Percentiles rank a stretch among this genome's conserved stretches.
Evolutionary conservation across 2,113 vertebrate genomes (phyloP).

Genomic region (Pantherophis guttatus): DNA sequence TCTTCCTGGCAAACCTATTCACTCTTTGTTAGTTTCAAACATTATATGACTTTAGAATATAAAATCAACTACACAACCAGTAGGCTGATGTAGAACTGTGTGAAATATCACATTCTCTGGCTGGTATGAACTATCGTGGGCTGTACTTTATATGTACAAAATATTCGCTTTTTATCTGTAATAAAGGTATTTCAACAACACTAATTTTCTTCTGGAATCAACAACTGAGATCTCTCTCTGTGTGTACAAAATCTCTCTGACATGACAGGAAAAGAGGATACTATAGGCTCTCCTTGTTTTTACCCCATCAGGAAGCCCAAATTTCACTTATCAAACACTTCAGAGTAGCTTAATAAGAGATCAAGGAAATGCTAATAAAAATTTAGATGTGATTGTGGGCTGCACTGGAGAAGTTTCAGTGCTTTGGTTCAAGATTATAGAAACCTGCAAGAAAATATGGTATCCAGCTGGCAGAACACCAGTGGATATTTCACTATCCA

Average conservation of each 20-base stretch:
- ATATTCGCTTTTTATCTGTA: neutral
- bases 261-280: neutral
- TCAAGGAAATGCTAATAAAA: conserved; percentile 71
- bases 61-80: neutral
- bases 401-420: conserved; percentile 68
- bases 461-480: conserved; percentile 67
- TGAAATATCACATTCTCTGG: neutral
- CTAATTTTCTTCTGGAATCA: neutral
- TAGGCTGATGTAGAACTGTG: neutral
- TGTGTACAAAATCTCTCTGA: conserved; percentile 28
- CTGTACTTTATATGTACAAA: neutral
- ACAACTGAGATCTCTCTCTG: neutral
- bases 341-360: conserved; percentile 59
- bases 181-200: neutral
- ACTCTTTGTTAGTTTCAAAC: neutral
- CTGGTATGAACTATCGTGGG: neutral
- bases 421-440: conserved; percentile 69
- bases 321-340: conserved; percentile 37
- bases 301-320: conserved; percentile 49
- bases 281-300: conserved; percentile 32
- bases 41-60: neutral
- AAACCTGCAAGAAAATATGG: conserved; percentile 66
- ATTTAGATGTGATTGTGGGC: conserved; percentile 56
- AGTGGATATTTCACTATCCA: conserved; percentile 74
- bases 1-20: neutral